phyloP scores from a whole-genome alignment of 1,140 invertebrate genomes.

The Musca vetustissima region DNA sequence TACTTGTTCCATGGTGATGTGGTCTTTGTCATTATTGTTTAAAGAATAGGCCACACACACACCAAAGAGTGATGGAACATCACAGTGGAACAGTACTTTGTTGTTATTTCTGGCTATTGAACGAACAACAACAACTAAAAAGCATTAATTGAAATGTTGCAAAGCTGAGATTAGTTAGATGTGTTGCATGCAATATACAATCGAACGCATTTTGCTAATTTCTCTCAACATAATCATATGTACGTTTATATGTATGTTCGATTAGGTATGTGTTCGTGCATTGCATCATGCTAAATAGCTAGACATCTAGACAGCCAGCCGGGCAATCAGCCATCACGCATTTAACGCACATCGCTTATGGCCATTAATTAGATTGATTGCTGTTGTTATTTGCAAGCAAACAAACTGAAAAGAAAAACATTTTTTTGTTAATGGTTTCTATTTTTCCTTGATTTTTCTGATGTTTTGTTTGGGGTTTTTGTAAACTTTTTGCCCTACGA shows the following conservation, averaged over 20 bases:
- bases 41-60: not conserved
- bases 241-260: too few relatives aligned
- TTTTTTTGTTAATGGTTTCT: not conserved
- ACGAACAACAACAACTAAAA: not conserved
- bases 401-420: not conserved
- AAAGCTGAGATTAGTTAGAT: not conserved
- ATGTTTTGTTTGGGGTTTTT: too few relatives aligned
- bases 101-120: not conserved
- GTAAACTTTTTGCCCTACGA: too few relatives aligned
- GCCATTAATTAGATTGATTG: constrained; percentile 22
- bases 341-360: constrained; percentile 12
- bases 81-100: not conserved
- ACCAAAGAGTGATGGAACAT: not conserved
- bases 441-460: not conserved
- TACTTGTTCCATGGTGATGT: too few relatives aligned
- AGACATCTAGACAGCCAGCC: too few relatives aligned
- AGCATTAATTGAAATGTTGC: constrained; percentile 16
- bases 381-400: constrained; percentile 1
- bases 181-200: not conserved
- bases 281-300: not conserved
- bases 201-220: not conserved
- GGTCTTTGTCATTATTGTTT: too few relatives aligned
- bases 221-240: too few relatives aligned
- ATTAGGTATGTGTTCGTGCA: not conserved
- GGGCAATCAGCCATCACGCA: too few relatives aligned